Percentiles rank a stretch among this genome's conserved stretches.
Conservation (phyloP, 2,113 vertebrate species). For the Aegithalos caudatus region DNA sequence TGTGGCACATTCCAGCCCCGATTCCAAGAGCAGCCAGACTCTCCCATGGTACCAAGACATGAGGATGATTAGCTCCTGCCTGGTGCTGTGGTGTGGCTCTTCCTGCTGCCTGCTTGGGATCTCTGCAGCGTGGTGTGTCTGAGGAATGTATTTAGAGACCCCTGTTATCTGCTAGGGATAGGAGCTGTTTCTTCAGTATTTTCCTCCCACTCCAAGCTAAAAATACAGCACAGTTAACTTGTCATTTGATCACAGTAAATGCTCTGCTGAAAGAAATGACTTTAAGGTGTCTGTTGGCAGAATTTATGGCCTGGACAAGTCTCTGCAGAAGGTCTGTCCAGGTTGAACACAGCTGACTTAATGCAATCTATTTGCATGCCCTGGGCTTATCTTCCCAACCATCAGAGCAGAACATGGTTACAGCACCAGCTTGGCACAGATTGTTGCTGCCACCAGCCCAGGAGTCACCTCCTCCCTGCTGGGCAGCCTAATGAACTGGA, state of each 20-base stretch:
- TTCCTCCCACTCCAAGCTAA: conserved; percentile 50
- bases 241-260: conserved; percentile 48
- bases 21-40: neutral
- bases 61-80: neutral
- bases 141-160: conserved; percentile 3
- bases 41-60: neutral
- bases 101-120: neutral
- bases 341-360: neutral
- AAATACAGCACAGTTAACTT: conserved; percentile 47
- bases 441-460: neutral
- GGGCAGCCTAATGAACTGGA: neutral
- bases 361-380: neutral
- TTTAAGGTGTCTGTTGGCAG: conserved; percentile 19
- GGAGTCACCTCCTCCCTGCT: neutral
- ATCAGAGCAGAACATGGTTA: conserved; percentile 9
- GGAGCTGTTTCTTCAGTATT: conserved; percentile 32
- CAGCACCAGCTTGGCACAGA: conserved; percentile 5
- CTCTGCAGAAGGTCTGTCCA: conserved; percentile 1
- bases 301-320: conserved; percentile 18
- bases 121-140: neutral
- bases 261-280: neutral
- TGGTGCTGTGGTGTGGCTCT: neutral
- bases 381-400: conserved; percentile 12
- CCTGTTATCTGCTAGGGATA: conserved; percentile 2
- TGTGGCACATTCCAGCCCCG: neutral